Conservation (phyloP, 2,797 vertebrate species). For the Amblyopsis hoosieri region DNA sequence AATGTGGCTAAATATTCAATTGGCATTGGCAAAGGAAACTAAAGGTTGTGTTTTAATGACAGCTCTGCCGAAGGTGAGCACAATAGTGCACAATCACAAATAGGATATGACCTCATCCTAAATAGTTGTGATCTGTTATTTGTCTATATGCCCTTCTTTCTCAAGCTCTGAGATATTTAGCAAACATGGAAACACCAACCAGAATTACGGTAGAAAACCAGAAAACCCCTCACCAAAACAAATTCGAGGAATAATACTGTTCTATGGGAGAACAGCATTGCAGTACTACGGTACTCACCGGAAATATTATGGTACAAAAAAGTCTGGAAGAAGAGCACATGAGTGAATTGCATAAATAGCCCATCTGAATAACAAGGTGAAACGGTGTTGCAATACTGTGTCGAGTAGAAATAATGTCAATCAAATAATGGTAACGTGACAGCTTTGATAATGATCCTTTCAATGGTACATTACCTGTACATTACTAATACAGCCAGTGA, state of each 20-base stretch:
- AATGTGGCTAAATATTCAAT: constrained; percentile 12
- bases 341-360: neutral
- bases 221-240: constrained; percentile 54
- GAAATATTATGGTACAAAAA: constrained; percentile 58
- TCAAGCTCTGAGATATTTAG: constrained; percentile 26
- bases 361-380: constrained; percentile 4
- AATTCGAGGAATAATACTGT: constrained; percentile 32
- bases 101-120: constrained; percentile 48
- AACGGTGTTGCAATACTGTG: neutral
- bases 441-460: too few relatives aligned
- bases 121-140: constrained; percentile 45
- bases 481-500: too few relatives aligned
- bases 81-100: constrained; percentile 40
- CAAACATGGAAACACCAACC: constrained; percentile 52
- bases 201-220: constrained; percentile 37
- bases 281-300: constrained; percentile 47
- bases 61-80: constrained; percentile 21
- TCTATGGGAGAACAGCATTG: too few relatives aligned
- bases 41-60: constrained; percentile 32
- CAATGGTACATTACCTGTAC: too few relatives aligned
- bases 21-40: constrained; percentile 16
- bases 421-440: neutral
- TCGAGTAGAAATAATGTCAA: neutral
- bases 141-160: constrained; percentile 40
- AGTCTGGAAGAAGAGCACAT: constrained; percentile 53